A percentile compares a stretch with the other conserved stretches of the same genome.
These are phyloP conservation scores for Acrossocheilus fasciatus DNA, from an alignment of 2,797 vertebrate species.

Conservation along the genomic window DNA sequence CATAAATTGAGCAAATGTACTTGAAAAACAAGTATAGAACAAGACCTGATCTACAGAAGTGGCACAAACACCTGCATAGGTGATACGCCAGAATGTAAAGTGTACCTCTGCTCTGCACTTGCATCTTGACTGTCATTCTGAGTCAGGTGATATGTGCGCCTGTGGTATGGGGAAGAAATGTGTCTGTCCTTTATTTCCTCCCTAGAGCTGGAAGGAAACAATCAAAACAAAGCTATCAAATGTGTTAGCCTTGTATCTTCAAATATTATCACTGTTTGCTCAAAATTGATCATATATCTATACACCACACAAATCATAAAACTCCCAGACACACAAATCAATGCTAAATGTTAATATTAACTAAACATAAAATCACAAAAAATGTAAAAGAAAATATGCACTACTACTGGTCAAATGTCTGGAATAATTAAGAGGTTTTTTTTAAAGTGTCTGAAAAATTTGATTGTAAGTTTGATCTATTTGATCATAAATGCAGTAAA, in stretches of 20 bases:
- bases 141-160: conserved; percentile 87
- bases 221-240: background rate
- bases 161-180: conserved; percentile 87
- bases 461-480: no score
- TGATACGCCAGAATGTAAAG: background rate
- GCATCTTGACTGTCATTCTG: conserved; percentile 93
- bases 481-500: no score
- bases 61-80: background rate
- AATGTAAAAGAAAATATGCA: background rate
- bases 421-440: background rate
- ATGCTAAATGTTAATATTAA: background rate
- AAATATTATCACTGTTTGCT: background rate
- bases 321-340: background rate
- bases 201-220: conserved; percentile 80
- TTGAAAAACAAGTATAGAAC: background rate
- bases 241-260: background rate
- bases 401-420: background rate
- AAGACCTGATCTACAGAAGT: background rate
- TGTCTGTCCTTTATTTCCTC: conserved; percentile 92
- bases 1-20: background rate
- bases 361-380: background rate
- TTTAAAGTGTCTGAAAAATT: no score
- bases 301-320: background rate
- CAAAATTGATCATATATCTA: background rate
- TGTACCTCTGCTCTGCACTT: conserved; percentile 91